These are phyloP conservation scores for Pangasius larnaudii DNA, from an alignment of 2,797 vertebrate genomes.

Conservation along the genomic window DNA sequence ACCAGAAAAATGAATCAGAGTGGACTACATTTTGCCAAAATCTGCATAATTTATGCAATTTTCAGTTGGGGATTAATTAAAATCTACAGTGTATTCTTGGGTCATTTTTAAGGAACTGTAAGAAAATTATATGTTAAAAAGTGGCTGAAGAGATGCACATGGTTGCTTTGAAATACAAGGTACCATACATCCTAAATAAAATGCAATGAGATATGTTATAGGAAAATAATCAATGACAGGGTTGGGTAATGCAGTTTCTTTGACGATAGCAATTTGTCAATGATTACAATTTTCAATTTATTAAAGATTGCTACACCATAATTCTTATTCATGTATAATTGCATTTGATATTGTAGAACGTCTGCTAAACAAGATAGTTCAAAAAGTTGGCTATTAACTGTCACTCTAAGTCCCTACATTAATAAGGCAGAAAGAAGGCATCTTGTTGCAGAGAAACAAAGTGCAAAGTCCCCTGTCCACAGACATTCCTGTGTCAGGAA, in stretches of 20 bases:
- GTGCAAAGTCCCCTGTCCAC: background rate
- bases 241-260: background rate
- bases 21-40: background rate
- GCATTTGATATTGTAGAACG: background rate
- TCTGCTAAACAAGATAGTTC: background rate
- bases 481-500: background rate
- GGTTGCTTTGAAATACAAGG: background rate
- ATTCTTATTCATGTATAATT: background rate
- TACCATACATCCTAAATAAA: background rate
- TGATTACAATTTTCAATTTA: background rate
- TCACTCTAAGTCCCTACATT: background rate
- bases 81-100: background rate
- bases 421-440: background rate
- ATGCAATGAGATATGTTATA: background rate
- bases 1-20: slow-evolving; percentile 10
- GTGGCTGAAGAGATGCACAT: background rate
- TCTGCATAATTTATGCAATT: slow-evolving; percentile 13
- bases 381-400: background rate
- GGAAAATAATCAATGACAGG: background rate
- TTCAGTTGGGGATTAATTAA: background rate
- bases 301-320: background rate
- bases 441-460: background rate
- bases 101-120: background rate
- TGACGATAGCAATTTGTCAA: background rate
- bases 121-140: background rate